Evolutionary conservation across 2,797 vertebrate genomes (phyloP).

Genomic region (Rhincodon typus): DNA sequence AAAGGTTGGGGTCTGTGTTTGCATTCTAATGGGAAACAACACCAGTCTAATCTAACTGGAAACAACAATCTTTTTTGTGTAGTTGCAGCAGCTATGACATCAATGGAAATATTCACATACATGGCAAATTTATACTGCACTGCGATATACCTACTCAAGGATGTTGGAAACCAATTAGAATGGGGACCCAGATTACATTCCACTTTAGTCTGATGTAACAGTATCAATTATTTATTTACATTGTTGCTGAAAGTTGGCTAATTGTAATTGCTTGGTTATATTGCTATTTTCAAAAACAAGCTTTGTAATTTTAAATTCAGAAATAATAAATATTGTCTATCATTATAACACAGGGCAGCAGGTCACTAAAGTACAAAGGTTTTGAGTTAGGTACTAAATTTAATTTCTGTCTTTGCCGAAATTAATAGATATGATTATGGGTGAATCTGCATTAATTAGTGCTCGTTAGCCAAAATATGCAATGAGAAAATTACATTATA

Average conservation of each 20-base stretch:
- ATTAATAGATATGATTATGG: background rate
- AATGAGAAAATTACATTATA: background rate
- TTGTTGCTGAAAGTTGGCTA: background rate
- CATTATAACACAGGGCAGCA: background rate
- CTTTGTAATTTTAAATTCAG: background rate
- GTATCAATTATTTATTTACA: conserved; percentile 22
- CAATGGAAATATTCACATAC: background rate
- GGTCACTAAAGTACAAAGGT: background rate
- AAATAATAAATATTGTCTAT: background rate
- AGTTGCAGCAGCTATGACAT: background rate
- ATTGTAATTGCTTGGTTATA: background rate
- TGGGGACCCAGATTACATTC: background rate
- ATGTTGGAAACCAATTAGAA: background rate
- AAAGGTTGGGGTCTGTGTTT: background rate
- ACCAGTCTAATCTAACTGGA: background rate
- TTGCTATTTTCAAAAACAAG: background rate
- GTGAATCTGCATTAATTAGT: background rate
- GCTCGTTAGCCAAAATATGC: background rate
- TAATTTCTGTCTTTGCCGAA: background rate
- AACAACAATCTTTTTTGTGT: background rate
- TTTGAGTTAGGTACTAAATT: background rate
- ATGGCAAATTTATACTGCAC: background rate
- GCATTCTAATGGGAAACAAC: background rate
- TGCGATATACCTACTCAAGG: background rate
- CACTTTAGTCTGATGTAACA: background rate